Percentiles rank a stretch among this genome's conserved stretches.
phyloP scores from a whole-genome alignment of 2,888 invertebrate species.

The Dynastes maya region DNA sequence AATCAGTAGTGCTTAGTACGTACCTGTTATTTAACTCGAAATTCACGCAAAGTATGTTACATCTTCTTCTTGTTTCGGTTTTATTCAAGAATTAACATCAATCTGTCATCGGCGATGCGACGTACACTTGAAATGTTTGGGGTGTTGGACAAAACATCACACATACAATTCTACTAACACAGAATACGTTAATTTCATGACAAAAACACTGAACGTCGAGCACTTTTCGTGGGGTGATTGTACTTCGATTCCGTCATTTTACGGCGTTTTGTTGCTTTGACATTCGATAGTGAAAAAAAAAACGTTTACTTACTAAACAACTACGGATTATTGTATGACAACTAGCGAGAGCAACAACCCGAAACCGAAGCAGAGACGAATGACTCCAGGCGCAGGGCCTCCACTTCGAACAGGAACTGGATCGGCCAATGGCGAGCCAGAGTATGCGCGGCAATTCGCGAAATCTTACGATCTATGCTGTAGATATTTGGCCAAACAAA shows the following conservation, averaged over 20 bases:
- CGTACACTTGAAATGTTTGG: conserved; percentile 36
- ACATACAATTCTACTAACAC: conserved; percentile 32
- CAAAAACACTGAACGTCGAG: conserved; percentile 45
- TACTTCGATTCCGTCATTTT: conserved; percentile 44
- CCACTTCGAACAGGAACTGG: conserved; percentile 53
- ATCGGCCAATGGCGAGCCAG: conserved; percentile 50
- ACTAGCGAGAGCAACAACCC: conserved; percentile 64
- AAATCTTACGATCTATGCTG: conserved; percentile 24
- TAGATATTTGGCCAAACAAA: conserved; percentile 8
- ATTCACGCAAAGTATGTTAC: conserved; percentile 31
- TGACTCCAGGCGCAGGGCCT: conserved; percentile 59
- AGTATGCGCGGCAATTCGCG: conserved; percentile 40
- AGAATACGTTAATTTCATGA: conserved; percentile 26
- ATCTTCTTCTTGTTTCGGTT: conserved; percentile 31
- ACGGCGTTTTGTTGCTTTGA: conserved; percentile 24
- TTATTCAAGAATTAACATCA: conserved; percentile 14
- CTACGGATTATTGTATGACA: conserved; percentile 54
- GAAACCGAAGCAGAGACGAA: conserved; percentile 61
- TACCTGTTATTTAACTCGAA: conserved; percentile 32
- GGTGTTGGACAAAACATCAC: conserved; percentile 48
- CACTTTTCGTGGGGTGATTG: conserved; percentile 16
- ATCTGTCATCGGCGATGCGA: conserved; percentile 38
- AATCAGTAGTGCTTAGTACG: conserved; percentile 18
- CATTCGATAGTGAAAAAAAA: conserved; percentile 48
- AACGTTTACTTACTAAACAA: conserved; percentile 42